Evolutionary conservation across 2,113 vertebrate genomes (phyloP), one percentile per base, ranked within the genome.

Genomic region (Hiodon alosoides): DNA sequence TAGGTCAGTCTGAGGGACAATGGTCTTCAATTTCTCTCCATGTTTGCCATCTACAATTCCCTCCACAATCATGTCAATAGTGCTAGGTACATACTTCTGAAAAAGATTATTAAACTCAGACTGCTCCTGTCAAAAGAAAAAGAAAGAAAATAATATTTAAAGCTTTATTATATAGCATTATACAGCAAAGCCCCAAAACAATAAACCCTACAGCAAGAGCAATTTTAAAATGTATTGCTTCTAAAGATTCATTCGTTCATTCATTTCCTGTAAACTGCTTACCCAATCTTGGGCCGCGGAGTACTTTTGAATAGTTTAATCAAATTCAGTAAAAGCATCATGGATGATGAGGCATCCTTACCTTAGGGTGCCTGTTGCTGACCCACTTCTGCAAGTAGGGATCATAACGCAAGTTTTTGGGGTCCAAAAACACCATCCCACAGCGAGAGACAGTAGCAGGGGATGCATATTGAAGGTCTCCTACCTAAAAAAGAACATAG

Each of bases 351-450:
- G 17, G 47, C 31, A 69, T 9, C 17, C 66, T 77, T 83, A 98
- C 97, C 90, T 86, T 91, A 16, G 59, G 87, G 66, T 78, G 84
- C 83, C 93, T 94, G 79, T 74, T 65, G n/a, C 81, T 89, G 14
- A 93, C 60, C 97, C 97, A 99, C 77, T 91, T 97, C 74, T 93
- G 87, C 97, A 96, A 99, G 87, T 89, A 98, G 1, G 97, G 95
- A 2, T 85, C 78, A 47, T 94, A 99, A 73, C 88, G 90, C 81
- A 98, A 85, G 72, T 98, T 98, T 88, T 98, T 96, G 48, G 97
- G 97, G 80, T 99, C 97, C 78, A 99, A 94, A 81, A 93, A 98
- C 59, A 99, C 97, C 95, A 99, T 98, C 61, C 96, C 97, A 69
- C 97, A 98, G 55, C 97, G 95, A 13, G 96, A 98, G 46, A 99